Evolutionary conservation across 1,140 invertebrate species (phyloP), one percentile per base, ranked within the genome.

Genomic region (Drosophila nannoptera): DNA sequence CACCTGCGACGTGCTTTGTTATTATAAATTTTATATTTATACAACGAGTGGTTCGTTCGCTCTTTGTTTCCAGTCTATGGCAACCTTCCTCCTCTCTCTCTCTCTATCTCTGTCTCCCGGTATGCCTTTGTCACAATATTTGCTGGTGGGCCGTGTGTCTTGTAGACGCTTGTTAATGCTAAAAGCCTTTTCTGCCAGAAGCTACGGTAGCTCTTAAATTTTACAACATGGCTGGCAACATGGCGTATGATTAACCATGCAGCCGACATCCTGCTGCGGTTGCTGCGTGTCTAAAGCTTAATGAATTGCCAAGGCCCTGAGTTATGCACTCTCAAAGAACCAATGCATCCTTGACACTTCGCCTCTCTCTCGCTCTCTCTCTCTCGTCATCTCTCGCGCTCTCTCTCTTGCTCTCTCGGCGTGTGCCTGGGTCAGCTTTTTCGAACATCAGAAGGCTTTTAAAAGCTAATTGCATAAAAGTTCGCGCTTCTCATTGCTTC

Each of bases 1-100:
- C 81, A 86, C 81, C 81, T 86, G 82, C 75, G 81, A 86, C 81
- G 81, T 86, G 81, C 81, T 86, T 86, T 86, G 81, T 86, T 86
- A 86, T 86, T 86, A 86, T 86, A 86, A 86, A 86, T 86, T 86
- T 65, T 75, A 74, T 86, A 86, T 86, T 86, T 86, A 81, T 80
- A 76, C 59, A 54, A 55, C 50, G 55, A 74, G 77, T 65, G 63
- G 66, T 49, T 70, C 58, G 62, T 70, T 46, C 63, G 61, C 38
- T 63, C 50, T 42, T 50, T 55, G 62, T 63, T 48, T 54, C 3
- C 22, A 22, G 22, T 1, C 22, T 22, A 22, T 22, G 22, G 22
- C 22, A 22, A 22, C 22, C 22, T 66, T 31, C 29, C 22, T 22
- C 46, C 7, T 53, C 35, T 64, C 43, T 65, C 54, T 32, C 42